Percentiles rank a stretch among this genome's conserved stretches.
These are phyloP conservation scores for Girardia tigrina DNA, from an alignment of 2,888 invertebrate species.

Conservation along the genomic window DNA sequence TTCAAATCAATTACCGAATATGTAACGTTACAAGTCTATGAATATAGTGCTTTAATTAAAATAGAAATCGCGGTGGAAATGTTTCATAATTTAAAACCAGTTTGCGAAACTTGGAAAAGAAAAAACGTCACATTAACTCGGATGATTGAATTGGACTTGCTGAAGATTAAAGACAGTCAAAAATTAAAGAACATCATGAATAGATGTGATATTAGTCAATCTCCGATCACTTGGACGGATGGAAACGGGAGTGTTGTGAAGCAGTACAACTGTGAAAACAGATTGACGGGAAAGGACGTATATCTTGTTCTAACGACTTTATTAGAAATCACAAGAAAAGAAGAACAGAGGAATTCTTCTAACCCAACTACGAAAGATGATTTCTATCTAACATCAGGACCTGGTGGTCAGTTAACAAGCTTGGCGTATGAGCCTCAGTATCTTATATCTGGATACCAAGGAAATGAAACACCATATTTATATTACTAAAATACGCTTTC, in stretches of 20 bases:
- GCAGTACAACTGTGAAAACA: neutral
- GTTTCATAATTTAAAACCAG: neutral
- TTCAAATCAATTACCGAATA: neutral
- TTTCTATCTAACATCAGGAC: neutral
- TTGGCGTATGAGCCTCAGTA: neutral
- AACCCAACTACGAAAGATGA: neutral
- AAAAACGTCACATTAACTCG: neutral
- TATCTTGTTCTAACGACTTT: neutral
- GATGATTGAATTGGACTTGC: neutral
- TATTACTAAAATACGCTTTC: neutral
- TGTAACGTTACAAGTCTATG: neutral
- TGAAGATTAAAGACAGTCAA: neutral
- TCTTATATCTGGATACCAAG: neutral
- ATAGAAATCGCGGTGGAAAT: neutral
- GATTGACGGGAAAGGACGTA: neutral
- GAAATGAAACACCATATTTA: neutral
- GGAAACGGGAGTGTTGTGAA: neutral
- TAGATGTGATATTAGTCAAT: neutral
- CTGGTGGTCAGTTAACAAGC: neutral
- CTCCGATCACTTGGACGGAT: neutral
- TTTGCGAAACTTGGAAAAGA: neutral
- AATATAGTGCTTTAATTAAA: neutral
- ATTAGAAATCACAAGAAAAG: neutral
- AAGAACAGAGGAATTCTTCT: neutral
- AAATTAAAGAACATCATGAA: neutral